phyloP scores from a whole-genome alignment of 2,113 vertebrate genomes.

The Muntiacus muntjak region DNA sequence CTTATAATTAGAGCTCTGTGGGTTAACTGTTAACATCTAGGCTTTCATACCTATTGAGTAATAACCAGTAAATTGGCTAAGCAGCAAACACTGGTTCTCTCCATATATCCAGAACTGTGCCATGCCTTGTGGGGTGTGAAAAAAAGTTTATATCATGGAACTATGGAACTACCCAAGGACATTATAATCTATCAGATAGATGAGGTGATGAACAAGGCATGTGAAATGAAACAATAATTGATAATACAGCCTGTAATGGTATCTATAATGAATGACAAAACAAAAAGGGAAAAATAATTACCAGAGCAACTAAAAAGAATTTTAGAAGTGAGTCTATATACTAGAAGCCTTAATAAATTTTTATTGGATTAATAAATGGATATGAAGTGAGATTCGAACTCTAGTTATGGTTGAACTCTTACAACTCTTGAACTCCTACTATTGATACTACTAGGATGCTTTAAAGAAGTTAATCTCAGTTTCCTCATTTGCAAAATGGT shows the following conservation, averaged over 20 bases:
- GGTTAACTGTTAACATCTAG: not conserved
- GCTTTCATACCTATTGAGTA: not conserved
- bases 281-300: not conserved
- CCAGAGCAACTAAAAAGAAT: not conserved
- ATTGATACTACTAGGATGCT: not conserved
- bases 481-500: slow-evolving; percentile 12
- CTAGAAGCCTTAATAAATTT: not conserved
- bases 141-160: not conserved
- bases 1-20: not conserved
- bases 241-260: not conserved
- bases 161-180: not conserved
- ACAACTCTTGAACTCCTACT: not conserved
- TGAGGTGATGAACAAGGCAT: not conserved
- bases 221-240: not conserved
- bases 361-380: not conserved
- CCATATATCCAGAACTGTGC: not conserved
- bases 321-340: not conserved
- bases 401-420: not conserved
- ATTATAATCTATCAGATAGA: not conserved
- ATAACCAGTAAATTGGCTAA: not conserved
- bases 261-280: not conserved
- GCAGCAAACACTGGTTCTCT: not conserved
- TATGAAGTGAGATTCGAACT: not conserved
- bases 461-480: not conserved
- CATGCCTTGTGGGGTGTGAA: not conserved